Conservation (phyloP, 2,113 vertebrate genomes). For the Loxodonta africana region DNA sequence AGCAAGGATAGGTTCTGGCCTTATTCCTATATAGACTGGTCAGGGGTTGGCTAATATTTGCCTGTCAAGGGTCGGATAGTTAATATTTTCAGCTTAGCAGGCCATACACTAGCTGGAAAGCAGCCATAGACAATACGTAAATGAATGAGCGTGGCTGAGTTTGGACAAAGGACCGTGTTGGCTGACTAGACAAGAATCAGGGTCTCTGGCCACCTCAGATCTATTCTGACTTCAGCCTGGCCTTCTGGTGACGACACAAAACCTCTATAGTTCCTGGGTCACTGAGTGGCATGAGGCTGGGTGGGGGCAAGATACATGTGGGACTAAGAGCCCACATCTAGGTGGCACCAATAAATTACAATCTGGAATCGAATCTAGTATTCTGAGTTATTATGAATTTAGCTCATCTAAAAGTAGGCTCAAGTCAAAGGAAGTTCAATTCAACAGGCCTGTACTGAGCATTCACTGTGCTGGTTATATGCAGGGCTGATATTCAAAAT, state of each 20-base stretch:
- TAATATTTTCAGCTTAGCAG: background rate
- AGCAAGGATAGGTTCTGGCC: background rate
- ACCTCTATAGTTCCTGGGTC: background rate
- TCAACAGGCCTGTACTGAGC: background rate
- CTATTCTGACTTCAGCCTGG: background rate
- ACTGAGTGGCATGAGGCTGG: background rate
- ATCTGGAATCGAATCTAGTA: background rate
- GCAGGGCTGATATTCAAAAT: background rate
- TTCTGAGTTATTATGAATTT: slow-evolving; percentile 30
- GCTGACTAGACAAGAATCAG: background rate
- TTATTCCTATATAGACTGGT: background rate
- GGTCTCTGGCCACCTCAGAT: background rate
- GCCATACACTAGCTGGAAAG: background rate
- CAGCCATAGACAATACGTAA: background rate
- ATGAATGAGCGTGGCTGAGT: fast-evolving
- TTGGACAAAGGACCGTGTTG: fast-evolving
- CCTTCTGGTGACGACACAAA: background rate
- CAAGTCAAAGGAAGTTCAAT: background rate
- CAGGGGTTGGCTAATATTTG: background rate
- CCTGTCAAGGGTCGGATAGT: background rate
- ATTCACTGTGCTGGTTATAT: background rate
- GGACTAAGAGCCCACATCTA: background rate
- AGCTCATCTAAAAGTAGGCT: background rate
- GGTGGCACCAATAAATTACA: background rate
- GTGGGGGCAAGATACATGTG: background rate